Evolutionary conservation across 2,797 vertebrate species (phyloP), one percentile per base, ranked within the genome.

Genomic region (Tragopan temminckii): DNA sequence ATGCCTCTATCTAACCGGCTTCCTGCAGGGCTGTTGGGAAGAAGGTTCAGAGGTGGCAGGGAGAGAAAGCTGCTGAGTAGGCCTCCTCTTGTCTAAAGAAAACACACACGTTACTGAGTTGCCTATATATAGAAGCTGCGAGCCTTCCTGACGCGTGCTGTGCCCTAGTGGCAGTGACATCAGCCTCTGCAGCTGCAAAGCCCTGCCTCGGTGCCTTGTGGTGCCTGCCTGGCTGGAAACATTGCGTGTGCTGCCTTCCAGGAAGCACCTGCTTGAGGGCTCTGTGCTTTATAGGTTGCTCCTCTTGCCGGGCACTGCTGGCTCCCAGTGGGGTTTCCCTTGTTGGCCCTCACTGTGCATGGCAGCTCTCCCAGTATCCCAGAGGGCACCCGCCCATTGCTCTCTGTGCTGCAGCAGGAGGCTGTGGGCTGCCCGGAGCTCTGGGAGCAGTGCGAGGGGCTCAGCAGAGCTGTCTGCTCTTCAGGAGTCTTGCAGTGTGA

Each of bases 1-100:
- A 76, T 84, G 76, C 68, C 64, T 72, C 63, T 87, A 27, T 77
- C 58, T 94, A 90, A 50, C 57, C 69, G 62, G 81, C 68, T 95
- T 95, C 84, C 89, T 8, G 10, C 81, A n/a, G 84, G 87, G 52
- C 52, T 45, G 14, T 25, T 59, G 31, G 75, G 93, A 89, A n/a
- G 38, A 10, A 43, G 19, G 53, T 75, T 95, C 38, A 27, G 57
- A 66, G 72, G 70, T 75, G 36, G 29, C 5, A 8, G 38, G 48
- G 45, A 69, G 50, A 48, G 53, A 75, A 64, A 36, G 77, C 74
- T 95, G 80, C 93, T 72, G 81, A 80, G 43, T 21, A 1, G 9
- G 50, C 58, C 42, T 90, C 81, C 43, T 70, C 58, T 42, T 38
- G 13, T 7, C 29, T 71, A 33, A 61, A 2, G 24, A 48, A 90